Evolutionary conservation across 2,888 invertebrate genomes (phyloP), one percentile per base, ranked within the genome.

Genomic region (Maniola hyperantus): DNA sequence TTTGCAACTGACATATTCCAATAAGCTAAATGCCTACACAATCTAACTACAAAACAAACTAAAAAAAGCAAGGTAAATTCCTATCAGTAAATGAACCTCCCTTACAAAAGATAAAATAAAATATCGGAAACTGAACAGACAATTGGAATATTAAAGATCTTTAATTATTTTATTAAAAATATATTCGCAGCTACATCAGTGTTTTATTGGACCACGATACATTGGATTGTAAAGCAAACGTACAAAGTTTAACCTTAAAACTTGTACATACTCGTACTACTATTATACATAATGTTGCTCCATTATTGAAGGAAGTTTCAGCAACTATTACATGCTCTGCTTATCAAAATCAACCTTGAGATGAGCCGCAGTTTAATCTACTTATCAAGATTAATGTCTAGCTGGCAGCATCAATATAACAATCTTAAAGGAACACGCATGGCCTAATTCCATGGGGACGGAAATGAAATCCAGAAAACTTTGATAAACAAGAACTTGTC

Each of bases 381-480:
- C 82, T 88, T 88, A 89, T 88, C 87, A 82, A 85, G 88, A 87
- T 88, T 87, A 86, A 82, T 78, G 79, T 77, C 78, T 73, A n/a
- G n/a, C n/a, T n/a, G n/a, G n/a, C 70, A 71, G 62, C 73, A 77
- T 75, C 73, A 76, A 72, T 72, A 67, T 72, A 74, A 69, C 69
- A 67, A 72, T 73, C 70, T 71, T 68, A 68, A 54, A 65, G 72
- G 66, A 65, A 63, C 60, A 70, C 53, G 54, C 34, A n/a, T 39
- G 42, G 39, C 26, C 57, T 44, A 57, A 11, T 58, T 63, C 20
- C 39, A 44, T 26, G 48, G 34, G 20, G 39, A n/a, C 39, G 11
- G 42, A 57, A 39, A 20, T 48, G 42, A 53, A 58, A 33, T 53
- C n/a, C 33, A 26, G 15, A 66, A 70, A 68, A 68, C 26, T 62